A percentile compares a stretch with the other conserved stretches of the same genome.
These are phyloP conservation scores for Bombus superbus DNA, from an alignment of 1,140 invertebrate genomes.

Conservation along the genomic window DNA sequence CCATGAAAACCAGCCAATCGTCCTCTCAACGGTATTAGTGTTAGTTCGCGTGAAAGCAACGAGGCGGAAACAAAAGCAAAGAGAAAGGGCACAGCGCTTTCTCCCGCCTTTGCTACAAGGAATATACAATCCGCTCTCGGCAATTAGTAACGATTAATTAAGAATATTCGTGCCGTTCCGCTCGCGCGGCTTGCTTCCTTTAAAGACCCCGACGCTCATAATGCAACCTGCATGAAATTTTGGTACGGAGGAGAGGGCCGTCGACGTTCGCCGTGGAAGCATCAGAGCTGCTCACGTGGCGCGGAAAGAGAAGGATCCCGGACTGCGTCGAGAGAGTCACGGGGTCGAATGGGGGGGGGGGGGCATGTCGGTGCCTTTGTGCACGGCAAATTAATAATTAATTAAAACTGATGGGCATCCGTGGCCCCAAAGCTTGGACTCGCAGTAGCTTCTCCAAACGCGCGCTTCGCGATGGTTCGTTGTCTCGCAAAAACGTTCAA, in stretches of 20 bases:
- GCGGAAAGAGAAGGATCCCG: background rate
- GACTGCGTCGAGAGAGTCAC: slow-evolving; percentile 5
- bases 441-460: background rate
- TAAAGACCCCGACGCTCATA: background rate
- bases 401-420: slow-evolving; percentile 70
- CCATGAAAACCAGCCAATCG: background rate
- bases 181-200: background rate
- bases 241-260: background rate
- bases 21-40: background rate
- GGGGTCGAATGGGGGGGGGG: slow-evolving; percentile 11
- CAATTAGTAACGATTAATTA: slow-evolving; percentile 29
- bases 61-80: background rate
- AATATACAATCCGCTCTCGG: background rate
- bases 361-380: slow-evolving; percentile 58
- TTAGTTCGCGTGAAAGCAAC: background rate
- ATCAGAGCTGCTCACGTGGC: background rate
- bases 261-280: background rate
- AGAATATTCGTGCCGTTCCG: slow-evolving; percentile 11
- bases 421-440: background rate
- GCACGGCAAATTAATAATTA: slow-evolving; percentile 70
- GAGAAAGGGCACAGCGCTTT: background rate
- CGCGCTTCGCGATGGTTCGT: background rate
- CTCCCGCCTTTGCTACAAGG: background rate
- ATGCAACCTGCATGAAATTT: slow-evolving; percentile 33
- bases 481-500: background rate